Base-by-base conservation (phyloP, 2,888 invertebrate species). In the Apodemia duryi region DNA sequence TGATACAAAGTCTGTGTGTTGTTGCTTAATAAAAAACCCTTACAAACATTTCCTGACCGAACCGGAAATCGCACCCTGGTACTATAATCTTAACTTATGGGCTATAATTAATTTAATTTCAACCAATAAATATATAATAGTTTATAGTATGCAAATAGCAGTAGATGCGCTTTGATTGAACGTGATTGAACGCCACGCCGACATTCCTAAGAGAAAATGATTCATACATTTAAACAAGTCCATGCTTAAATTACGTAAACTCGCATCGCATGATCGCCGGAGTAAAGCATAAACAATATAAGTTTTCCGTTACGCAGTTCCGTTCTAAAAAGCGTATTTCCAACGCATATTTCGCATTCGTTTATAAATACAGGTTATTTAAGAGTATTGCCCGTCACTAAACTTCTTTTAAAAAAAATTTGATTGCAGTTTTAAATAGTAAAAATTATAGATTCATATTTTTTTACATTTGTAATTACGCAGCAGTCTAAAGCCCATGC, bases 251-350 rank as follows among this genome's bases (percentile, higher is more conserved):
- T 73, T 72, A 70, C 72, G 71, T 70, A 72, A 70, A 71, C 69
- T 61, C 61, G 67, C 67, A 67, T 68, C 71, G 70, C 68, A 70
- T 63, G 70, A 67, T 70, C 68, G 66, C 65, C 41, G 66, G 66
- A 67, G 69, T 67, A 65, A 70, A 61, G 68, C 66, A 63, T 71
- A 70, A 72, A 70, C 69, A 70, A 66, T 61, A 64, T 64, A 69
- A 70, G 68, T 70, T 71, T 71, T 71, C 72, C 71, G 70, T 68
- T 69, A 69, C 69, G 66, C 69, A 68, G 68, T 71, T 69, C 72
- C 71, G 70, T 67, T 70, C 52, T 35, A 60, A 60, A 60, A 60
- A 60, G 32, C 60, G n/a, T 60, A 60, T 60, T 32, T 60, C 35
- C 60, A 35, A 60, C 60, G 60, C 60, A 60, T 60, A 60, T 60